phyloP scores from a whole-genome alignment of 2,888 invertebrate genomes.

The Lochmaea crataegi region DNA sequence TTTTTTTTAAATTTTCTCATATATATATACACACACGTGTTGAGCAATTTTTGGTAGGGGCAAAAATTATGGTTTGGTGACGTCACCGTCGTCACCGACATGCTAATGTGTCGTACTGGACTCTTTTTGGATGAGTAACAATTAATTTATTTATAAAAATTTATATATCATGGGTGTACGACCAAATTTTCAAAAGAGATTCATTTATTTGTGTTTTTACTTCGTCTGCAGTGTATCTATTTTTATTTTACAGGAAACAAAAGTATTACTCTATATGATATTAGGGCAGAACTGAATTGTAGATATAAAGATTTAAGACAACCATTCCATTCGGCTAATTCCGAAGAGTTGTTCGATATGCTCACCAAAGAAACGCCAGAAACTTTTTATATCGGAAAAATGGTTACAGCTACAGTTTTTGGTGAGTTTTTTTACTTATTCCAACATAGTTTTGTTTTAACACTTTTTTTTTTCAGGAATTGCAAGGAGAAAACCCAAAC shows the following conservation, averaged over 20 bases:
- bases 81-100: no score
- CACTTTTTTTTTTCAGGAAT: conserved; percentile 33
- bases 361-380: conserved; percentile 96
- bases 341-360: conserved; percentile 93
- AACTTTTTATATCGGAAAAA: conserved; percentile 89
- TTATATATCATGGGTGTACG: no score
- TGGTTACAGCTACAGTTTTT: conserved; percentile 82
- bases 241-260: conserved; percentile 71
- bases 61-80: no score
- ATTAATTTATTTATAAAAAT: no score
- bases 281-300: conserved; percentile 93
- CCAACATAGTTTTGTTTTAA: neutral
- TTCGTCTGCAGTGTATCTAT: neutral
- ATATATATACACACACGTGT: no score
- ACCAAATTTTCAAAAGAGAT: no score
- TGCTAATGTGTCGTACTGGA: no score
- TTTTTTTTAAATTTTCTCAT: no score
- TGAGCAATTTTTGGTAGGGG: no score
- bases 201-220: neutral
- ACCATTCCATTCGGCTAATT: conserved; percentile 80
- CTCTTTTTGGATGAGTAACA: no score
- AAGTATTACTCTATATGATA: conserved; percentile 96
- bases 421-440: conserved; percentile 48
- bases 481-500: conserved; percentile 45
- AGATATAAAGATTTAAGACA: conserved; percentile 91